These are phyloP conservation scores for Ciconia maguari DNA, from an alignment of 2,113 vertebrate genomes.

Conservation along the genomic window DNA sequence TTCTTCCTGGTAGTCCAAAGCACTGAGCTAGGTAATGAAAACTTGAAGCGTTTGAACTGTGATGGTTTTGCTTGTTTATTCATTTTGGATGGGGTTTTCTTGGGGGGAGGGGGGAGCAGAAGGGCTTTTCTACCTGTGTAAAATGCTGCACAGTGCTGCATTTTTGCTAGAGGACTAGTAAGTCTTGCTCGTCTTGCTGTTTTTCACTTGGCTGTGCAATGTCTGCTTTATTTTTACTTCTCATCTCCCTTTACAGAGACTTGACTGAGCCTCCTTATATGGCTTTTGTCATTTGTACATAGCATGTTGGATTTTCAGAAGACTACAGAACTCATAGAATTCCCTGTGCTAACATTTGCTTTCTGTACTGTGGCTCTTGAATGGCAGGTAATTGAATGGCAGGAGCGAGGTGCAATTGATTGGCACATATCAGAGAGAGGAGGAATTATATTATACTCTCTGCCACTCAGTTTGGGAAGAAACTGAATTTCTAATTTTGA, in stretches of 20 bases:
- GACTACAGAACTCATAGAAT: not conserved
- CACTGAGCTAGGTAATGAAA: not conserved
- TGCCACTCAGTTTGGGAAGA: not conserved
- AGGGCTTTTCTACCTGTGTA: not conserved
- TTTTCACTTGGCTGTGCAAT: not conserved
- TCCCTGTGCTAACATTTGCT: not conserved
- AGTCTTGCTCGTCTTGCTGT: not conserved
- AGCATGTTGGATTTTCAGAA: not conserved
- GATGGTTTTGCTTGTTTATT: not conserved
- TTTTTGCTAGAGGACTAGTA: not conserved
- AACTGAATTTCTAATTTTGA: not conserved
- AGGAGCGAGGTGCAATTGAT: not conserved
- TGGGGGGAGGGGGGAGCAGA: not conserved
- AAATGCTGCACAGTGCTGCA: not conserved
- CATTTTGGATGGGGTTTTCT: not conserved
- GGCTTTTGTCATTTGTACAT: not conserved
- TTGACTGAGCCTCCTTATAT: not conserved
- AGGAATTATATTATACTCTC: not conserved
- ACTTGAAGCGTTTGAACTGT: not conserved
- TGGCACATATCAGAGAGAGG: not conserved
- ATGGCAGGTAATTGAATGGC: not conserved
- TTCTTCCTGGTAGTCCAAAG: not conserved
- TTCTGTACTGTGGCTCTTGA: not conserved
- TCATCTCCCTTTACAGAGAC: not conserved
- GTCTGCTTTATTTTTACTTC: not conserved